Evolutionary conservation across 1,140 invertebrate species (phyloP).

Genomic region (Ruditapes philippinarum): DNA sequence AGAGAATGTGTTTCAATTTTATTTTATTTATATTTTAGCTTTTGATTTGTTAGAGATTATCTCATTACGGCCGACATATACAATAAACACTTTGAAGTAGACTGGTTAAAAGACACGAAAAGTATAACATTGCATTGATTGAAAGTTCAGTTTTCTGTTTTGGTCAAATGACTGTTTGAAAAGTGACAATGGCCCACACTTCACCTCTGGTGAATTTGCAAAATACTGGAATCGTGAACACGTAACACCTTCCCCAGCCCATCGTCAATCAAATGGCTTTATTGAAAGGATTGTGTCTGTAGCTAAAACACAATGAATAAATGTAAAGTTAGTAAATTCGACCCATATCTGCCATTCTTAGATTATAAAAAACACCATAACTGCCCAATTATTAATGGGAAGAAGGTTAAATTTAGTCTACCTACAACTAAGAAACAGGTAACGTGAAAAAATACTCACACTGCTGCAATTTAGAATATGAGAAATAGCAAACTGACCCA

Average conservation of each 20-base stretch:
- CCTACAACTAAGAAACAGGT: background rate
- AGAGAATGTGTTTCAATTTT: no score
- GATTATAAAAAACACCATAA: background rate
- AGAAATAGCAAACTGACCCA: background rate
- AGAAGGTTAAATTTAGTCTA: background rate
- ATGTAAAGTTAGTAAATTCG: background rate
- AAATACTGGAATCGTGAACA: slow-evolving; percentile 24
- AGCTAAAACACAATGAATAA: slow-evolving; percentile 1
- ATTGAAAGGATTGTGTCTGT: background rate
- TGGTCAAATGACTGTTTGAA: background rate
- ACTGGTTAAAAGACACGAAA: background rate
- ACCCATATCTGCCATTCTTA: background rate
- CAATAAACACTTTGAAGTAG: slow-evolving; percentile 21
- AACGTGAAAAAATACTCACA: background rate
- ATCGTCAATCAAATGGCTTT: background rate
- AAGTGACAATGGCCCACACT: slow-evolving; percentile 46
- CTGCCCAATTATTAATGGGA: background rate
- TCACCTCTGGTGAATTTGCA: background rate
- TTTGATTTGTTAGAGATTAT: slow-evolving; percentile 68
- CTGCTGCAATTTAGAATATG: background rate
- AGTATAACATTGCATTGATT: background rate
- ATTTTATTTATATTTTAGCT: no score
- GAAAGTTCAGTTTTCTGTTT: background rate
- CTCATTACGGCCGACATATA: slow-evolving; percentile 63
- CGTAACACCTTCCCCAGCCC: background rate